A percentile compares a stretch with the other conserved stretches of the same genome.
phyloP scores from a whole-genome alignment of 2,888 invertebrate genomes.

The Lymantria monacha region DNA sequence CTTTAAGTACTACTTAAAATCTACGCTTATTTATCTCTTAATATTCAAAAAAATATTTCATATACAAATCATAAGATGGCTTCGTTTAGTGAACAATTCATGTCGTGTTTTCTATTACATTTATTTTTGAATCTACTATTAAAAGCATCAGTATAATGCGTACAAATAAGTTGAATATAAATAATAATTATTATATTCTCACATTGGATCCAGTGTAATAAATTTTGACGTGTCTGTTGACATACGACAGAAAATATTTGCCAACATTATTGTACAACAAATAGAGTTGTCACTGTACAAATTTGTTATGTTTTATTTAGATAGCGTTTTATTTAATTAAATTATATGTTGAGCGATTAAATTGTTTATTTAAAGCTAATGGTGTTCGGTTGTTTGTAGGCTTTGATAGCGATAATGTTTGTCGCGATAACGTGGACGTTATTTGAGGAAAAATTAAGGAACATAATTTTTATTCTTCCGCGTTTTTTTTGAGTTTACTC shows the following conservation, averaged over 20 bases:
- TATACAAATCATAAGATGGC: conserved; percentile 1
- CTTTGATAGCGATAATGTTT: conserved; percentile 47
- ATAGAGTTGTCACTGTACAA: conserved; percentile 66
- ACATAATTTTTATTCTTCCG: conserved; percentile 33
- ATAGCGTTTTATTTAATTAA: conserved; percentile 73
- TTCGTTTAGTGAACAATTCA: conserved; percentile 15
- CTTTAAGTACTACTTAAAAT: conserved; percentile 41
- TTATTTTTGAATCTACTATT: conserved; percentile 3
- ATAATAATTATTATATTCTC: conserved; percentile 22
- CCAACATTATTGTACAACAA: conserved; percentile 63
- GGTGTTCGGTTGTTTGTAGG: conserved; percentile 46
- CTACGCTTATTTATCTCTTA: conserved; percentile 26
- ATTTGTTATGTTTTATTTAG: conserved; percentile 65
- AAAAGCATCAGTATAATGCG: conserved; percentile 9
- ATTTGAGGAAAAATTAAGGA: conserved; percentile 51
- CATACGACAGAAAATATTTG: conserved; percentile 61
- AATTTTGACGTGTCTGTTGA: conserved; percentile 64
- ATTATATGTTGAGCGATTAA: conserved; percentile 53
- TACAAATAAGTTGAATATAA: conserved; percentile 8
- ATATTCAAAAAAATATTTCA: conserved; percentile 13
- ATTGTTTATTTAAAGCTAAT: conserved; percentile 58
- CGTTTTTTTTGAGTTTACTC: conserved; percentile 17
- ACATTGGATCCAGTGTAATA: conserved; percentile 56
- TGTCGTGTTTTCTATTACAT: conserved; percentile 12
- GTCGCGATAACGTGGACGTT: conserved; percentile 50